Evolutionary conservation across 2,888 invertebrate species (phyloP), one percentile per base, ranked within the genome.

Genomic region (Scaptomyza caliginosa): DNA sequence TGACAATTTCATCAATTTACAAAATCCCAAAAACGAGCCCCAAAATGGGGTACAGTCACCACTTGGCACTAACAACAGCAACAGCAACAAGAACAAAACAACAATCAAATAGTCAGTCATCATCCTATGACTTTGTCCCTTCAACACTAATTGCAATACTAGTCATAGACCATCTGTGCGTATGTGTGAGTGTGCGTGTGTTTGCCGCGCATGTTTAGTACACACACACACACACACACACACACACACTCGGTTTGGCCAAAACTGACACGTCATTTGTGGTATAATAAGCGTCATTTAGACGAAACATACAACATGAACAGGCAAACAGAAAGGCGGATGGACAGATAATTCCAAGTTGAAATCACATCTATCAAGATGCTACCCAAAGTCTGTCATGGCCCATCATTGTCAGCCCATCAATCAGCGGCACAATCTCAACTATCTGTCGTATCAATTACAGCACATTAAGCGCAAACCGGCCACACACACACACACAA

Each of bases 1-100:
- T 68, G 77, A 67, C 83, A 79, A 83, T 83, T 79, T 67, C 78
- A 64, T 65, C 54, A 65, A 65, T 54, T 48, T 54, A 42, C 56
- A 40, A 45, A 36, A 7, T 26, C 24, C 23, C 6, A 32, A 36
- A 32, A 36, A 62, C 17, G 49, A 19, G 13, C 46, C 34, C 2
- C 32, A 39, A 58, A 58, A 36, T 49, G 19, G 2, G 16, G 36
- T 28, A 6, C 21, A 38, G 10, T 13, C 10, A 32, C 21, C 4
- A n/a, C 3, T 21, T 5, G 6, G 2, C 32, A 32, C 13, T 0
- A 32, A 11, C 32, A 26, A 26, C 32, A 32, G 4, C 21, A 21
- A 21, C 21, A 21, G 4, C 21, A 21, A n/a, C n/a, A n/a, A n/a
- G n/a, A n/a, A n/a, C n/a, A n/a, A n/a, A n/a, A 32, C 36, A 16